These are phyloP conservation scores for Orthonychiurus folsomi DNA, from an alignment of 2,888 invertebrate genomes.

Conservation along the genomic window DNA sequence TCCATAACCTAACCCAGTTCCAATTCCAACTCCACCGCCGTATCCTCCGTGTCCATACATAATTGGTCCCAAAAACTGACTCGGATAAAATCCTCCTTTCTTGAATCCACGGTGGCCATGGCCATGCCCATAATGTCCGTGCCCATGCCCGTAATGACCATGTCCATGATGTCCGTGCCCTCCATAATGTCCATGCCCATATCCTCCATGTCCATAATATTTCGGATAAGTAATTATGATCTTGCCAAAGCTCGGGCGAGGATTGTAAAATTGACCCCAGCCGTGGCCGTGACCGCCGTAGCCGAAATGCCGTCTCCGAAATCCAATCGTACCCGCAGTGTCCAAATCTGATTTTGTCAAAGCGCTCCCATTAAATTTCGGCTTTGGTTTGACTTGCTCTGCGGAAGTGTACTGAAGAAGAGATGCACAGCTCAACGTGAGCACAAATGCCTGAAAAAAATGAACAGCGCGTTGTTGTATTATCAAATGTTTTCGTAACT, in stretches of 20 bases:
- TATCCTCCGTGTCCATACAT: conserved; percentile 2
- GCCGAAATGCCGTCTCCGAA: background rate
- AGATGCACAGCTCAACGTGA: no score
- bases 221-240: background rate
- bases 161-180: background rate
- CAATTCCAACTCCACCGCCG: background rate
- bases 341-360: background rate
- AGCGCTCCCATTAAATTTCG: no score
- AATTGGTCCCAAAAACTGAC: background rate
- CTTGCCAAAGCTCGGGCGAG: background rate
- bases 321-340: background rate
- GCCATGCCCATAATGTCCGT: conserved; percentile 1
- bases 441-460: no score
- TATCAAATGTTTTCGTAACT: no score
- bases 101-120: background rate
- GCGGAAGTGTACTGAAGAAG: no score
- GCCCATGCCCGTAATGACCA: background rate
- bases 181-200: background rate
- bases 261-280: background rate
- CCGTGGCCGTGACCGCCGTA: conserved; percentile 2
- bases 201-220: background rate
- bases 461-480: no score
- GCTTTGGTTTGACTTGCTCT: background rate
- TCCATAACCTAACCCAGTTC: background rate
- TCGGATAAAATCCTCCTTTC: background rate